Base-by-base conservation (phyloP, 2,113 vertebrate species). In the Phainopepla nitens region DNA sequence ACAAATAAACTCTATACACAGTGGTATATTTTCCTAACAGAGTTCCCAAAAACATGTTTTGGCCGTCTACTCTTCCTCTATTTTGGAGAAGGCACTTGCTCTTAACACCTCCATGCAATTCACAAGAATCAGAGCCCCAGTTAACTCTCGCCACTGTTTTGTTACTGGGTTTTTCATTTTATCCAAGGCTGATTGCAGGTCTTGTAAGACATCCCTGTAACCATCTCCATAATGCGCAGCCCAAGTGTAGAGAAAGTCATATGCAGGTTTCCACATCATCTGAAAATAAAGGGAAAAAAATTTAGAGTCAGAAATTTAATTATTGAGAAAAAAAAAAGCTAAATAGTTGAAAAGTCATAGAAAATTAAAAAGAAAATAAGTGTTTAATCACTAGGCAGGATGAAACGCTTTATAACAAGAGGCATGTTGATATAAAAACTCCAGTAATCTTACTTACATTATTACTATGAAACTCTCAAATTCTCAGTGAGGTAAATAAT, bases 191-290 rank as follows among this genome's bases (percentile, higher is more conserved):
- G 98, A 97, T 15, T 99, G 99, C 42, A 99, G 98, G 79, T 99
- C 99, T 97, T 99, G 99, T 71, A 99, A 97, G 96, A 99, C 97
- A 9, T 99, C 99, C 94, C 97, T 98, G 97, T 99, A 99, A 93
- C 98, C 98, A 9, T 98, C 98, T 91, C 99, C 99, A 11, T 99
- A 99, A 66, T 98, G 98, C 90, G 98, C 97, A 83, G 98, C 98
- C 99, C 99, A 99, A 0, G 98, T 98, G 79, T 99, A 99, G 21
- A 99, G 98, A 95, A 99, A 99, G 96, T 99, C 99, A 93, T 99
- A 99, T 20, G 99, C 99, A 91, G 99, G 99, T 90, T 99, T 99
- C 99, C 99, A 99, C 99, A 99, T 99, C 57, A 98, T 98, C 99
- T 99, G 91, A 28, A 97, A 89, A 78, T 41, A 75, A 84, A 91